phyloP scores from a whole-genome alignment of 2,797 vertebrate genomes.

The Lepidocolaptes lacrymiger region DNA sequence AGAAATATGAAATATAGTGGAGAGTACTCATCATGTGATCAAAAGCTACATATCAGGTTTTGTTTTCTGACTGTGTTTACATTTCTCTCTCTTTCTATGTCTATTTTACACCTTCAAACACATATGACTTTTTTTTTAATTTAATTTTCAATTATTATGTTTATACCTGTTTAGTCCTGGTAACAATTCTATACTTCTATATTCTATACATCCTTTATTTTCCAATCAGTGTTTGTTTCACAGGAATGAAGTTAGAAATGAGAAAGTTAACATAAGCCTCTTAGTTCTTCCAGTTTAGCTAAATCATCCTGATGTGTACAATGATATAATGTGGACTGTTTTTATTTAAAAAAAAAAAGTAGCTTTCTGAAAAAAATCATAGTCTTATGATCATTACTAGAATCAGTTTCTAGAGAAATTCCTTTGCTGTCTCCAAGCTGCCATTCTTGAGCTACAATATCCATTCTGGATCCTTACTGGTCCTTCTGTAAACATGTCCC shows the following conservation, averaged over 20 bases:
- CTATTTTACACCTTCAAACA: neutral
- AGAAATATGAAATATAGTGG: neutral
- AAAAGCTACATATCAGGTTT: neutral
- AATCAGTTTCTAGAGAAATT: neutral
- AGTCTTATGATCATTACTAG: neutral
- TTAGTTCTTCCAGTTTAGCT: neutral
- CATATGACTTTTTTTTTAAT: neutral
- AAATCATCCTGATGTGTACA: neutral
- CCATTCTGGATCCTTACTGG: neutral
- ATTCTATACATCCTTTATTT: neutral
- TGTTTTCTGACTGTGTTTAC: neutral
- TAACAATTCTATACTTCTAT: neutral
- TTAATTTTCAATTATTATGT: neutral
- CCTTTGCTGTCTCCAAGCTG: neutral
- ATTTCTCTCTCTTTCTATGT: neutral
- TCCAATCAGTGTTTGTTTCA: neutral
- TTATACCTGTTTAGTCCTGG: neutral
- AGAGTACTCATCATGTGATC: neutral
- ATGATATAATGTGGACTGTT: accelerated
- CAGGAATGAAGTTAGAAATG: neutral
- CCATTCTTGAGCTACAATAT: neutral
- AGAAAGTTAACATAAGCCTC: neutral
- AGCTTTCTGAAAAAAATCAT: neutral
- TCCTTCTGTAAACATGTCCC: neutral
- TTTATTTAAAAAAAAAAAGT: neutral